These are phyloP conservation scores for Cyrtodaria siliqua DNA, from an alignment of 2,888 invertebrate species.

Conservation along the genomic window DNA sequence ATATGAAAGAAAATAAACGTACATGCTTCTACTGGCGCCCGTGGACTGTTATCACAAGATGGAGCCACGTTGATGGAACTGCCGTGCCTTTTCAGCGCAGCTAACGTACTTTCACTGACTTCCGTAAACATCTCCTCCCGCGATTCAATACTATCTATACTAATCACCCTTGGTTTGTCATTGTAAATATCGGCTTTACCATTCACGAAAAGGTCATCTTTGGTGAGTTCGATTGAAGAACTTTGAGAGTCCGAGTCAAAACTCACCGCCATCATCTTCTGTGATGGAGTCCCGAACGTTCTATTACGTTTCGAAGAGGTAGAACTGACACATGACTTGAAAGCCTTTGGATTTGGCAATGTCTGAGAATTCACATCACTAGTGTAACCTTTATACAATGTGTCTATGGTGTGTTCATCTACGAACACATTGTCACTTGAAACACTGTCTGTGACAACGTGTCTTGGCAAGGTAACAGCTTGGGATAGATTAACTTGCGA, in stretches of 20 bases:
- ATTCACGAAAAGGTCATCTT: constrained; percentile 42
- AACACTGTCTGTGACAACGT: constrained; percentile 22
- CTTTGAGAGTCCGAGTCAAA: constrained; percentile 49
- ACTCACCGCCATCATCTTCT: constrained; percentile 53
- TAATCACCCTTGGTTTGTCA: not conserved
- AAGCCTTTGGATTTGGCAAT: not conserved
- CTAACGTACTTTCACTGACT: constrained; percentile 60
- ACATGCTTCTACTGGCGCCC: constrained; percentile 1
- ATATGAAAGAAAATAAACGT: too few species aligned
- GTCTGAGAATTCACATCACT: not conserved
- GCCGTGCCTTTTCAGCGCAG: constrained; percentile 61
- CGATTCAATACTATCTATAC: constrained; percentile 10
- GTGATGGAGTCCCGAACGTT: constrained; percentile 24
- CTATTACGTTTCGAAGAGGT: not conserved
- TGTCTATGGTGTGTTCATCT: constrained; percentile 41
- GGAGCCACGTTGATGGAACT: constrained; percentile 61
- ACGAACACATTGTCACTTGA: constrained; percentile 50
- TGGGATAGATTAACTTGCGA: too few species aligned
- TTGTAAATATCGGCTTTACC: constrained; percentile 14
- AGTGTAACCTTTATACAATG: not conserved
- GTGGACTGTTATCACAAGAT: constrained; percentile 53
- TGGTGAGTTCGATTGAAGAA: constrained; percentile 54
- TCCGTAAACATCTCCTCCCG: constrained; percentile 62
- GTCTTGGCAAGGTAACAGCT: not conserved
- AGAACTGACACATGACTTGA: not conserved